Base-by-base conservation (phyloP, 2,797 vertebrate species). In the Falco peregrinus region DNA sequence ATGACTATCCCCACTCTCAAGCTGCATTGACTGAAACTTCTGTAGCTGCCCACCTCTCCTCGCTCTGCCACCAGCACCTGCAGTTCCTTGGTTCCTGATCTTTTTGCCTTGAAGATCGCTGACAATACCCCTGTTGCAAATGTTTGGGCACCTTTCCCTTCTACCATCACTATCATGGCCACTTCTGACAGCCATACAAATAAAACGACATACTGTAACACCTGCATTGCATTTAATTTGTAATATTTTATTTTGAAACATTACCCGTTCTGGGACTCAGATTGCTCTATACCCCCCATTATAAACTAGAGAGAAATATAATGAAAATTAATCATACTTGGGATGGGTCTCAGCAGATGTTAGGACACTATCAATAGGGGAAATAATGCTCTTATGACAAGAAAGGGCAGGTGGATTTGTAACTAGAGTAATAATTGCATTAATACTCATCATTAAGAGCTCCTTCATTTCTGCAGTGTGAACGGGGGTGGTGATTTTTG, bases 351-450 rank as follows among this genome's bases (percentile, higher is more conserved):
- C 56, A 51, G 48, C 59, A 85, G 84, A 94, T 80, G 50, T 68
- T 76, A 48, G 80, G 85, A 91, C 41, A 73, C 47, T 83, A 53
- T 75, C 87, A 25, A 29, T 47, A 73, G 31, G 78, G 81, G 85
- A 93, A 83, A 73, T 60, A 54, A 50, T 13, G 24, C 37, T 86
- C 50, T 84, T 70, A 57, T 29, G 68, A 84, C 68, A 90, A 77
- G 59, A 68, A 75, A 81, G 37, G 45, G 68, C 57, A 61, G 39
- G 45, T 43, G 39, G 39, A 88, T 83, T 96, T 37, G 24, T 71
- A 71, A 77, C 51, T 47, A 51, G 61, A 79, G 64, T n/a, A 93
- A 84, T 85, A 96, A 96, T 75, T 92, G 77, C 68, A 78, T 74
- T 94, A 67, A 94, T 74, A 64, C 17, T 89, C 39, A 68, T 77